A percentile compares a stretch with the other conserved stretches of the same genome.
These are phyloP conservation scores for Pogoniulus pusillus DNA, from an alignment of 2,797 vertebrate genomes.

Conservation along the genomic window DNA sequence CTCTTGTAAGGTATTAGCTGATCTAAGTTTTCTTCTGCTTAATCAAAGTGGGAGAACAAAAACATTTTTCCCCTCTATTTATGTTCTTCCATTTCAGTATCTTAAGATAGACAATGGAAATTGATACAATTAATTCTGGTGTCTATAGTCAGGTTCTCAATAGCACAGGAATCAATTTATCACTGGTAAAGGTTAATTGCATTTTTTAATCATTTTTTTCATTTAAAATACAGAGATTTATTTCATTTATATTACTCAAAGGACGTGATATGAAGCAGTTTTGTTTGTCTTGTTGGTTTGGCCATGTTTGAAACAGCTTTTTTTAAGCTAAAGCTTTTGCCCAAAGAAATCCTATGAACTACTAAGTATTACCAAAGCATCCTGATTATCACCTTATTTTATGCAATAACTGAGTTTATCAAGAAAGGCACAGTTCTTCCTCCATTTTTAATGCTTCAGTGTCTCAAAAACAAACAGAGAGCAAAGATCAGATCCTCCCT, in stretches of 20 bases:
- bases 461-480: neutral
- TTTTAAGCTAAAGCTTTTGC: neutral
- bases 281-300: neutral
- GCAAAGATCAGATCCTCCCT: neutral
- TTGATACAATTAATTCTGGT: neutral
- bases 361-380: neutral
- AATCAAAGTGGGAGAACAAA: constrained; percentile 28
- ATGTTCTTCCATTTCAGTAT: neutral
- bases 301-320: neutral
- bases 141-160: neutral
- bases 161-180: neutral
- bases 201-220: neutral
- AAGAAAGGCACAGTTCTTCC: neutral
- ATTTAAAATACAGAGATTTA: too few relatives aligned
- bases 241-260: too few relatives aligned
- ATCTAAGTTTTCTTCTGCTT: constrained; percentile 30
- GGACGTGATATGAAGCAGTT: neutral
- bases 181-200: neutral
- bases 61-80: neutral
- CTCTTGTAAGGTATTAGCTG: neutral
- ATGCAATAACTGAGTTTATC: neutral
- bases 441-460: neutral
- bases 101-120: neutral
- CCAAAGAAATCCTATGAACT: neutral
- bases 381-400: neutral